Evolutionary conservation across 1,140 invertebrate genomes (phyloP).

Genomic region (Ridgeia piscesae): DNA sequence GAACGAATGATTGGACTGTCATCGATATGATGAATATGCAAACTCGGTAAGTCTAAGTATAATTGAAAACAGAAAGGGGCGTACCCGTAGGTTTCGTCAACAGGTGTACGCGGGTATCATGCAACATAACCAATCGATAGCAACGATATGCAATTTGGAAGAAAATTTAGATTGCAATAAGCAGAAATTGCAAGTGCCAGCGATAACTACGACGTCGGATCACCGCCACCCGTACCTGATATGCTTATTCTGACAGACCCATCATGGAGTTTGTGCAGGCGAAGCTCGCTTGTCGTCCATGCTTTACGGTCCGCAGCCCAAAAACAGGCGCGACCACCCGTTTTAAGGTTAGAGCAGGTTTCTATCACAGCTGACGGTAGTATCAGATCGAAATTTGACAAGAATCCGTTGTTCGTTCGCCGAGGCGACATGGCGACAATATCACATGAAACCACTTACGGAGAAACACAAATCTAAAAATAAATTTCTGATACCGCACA

Average conservation of each 20-base stretch:
- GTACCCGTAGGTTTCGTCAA: not conserved
- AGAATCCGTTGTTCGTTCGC: not conserved
- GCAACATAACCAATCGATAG: not conserved
- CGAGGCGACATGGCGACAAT: not conserved
- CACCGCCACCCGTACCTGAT: not conserved
- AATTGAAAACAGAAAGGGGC: not conserved
- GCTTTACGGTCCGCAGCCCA: not conserved
- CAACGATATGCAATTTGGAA: not conserved
- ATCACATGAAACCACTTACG: not conserved
- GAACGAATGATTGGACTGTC: too few species aligned
- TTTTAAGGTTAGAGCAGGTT: not conserved
- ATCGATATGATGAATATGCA: not conserved
- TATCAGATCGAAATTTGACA: not conserved
- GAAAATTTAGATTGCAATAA: not conserved
- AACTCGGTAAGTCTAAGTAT: not conserved
- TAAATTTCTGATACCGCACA: not conserved
- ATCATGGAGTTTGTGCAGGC: not conserved
- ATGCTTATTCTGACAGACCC: not conserved
- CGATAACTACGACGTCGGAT: not conserved
- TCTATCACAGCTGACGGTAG: not conserved
- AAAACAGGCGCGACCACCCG: not conserved
- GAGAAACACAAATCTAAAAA: conserved; percentile 1
- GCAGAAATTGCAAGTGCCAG: not conserved
- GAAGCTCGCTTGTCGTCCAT: not conserved
- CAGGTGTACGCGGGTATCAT: not conserved